Evolutionary conservation across 2,797 vertebrate species (phyloP), one percentile per base, ranked within the genome.

Genomic region (Tragopan temminckii): DNA sequence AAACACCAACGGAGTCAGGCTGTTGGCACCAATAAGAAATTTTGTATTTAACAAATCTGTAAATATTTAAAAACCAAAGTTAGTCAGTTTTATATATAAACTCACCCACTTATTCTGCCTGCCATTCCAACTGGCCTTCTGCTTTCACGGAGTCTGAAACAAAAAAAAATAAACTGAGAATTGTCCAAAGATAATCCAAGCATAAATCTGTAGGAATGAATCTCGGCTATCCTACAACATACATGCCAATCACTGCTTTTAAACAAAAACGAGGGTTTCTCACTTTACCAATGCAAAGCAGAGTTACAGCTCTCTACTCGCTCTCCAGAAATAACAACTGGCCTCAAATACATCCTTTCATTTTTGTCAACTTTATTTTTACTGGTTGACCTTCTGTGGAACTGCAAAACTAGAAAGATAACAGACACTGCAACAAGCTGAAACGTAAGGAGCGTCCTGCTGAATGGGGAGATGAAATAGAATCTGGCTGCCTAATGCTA

Each of bases 1-100:
- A 97, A 94, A 96, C 93, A 97, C 95, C 94, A 96, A 95, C 90
- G 95, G 90, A 95, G 94, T 97, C 93, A 95, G 94, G 96, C 96
- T 96, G 95, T 97, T 97, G 96, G 92, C 93, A 95, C 95, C 96
- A 95, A 96, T 86, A 95, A 96, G 45, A 96, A 96, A 96, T 96
- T 97, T 90, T 85, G 92, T 88, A 89, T 96, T 97, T 96, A 95
- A 97, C 96, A 96, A 95, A 95, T 94, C 90, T 93, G 94, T 74
- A 93, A 80, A 78, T 87, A 92, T 76, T 94, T 92, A 42, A 70
- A 77, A 85, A 61, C 52, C 90, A 95, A 95, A 95, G 72, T 94
- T 80, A 95, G 79, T 91, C 63, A 95, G 62, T 93, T 92, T 91
- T 89, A 93, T 76, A 95, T 88, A 81, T 57, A 79, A 93, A 97